Evolutionary conservation across 2,113 vertebrate species (phyloP), one percentile per base, ranked within the genome.

Genomic region (Clarias magur): DNA sequence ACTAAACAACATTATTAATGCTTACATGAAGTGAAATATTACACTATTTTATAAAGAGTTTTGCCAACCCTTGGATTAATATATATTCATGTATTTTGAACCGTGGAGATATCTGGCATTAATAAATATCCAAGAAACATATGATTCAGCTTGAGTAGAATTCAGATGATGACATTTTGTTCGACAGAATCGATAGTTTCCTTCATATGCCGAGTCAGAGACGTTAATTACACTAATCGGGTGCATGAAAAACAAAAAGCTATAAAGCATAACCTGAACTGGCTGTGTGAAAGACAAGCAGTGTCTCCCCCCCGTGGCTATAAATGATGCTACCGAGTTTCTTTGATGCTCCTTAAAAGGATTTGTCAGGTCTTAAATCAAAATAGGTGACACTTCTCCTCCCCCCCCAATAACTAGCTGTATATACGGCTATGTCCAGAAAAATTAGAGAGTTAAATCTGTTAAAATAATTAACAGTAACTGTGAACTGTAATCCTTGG

Each of bases 261-360:
- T 76, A 23, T 48, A n/a, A 48, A 82, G 30, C 19, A 84, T 84
- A 34, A 38, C 27, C 34, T 17, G 21, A 75, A 30, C 34, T 53
- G 70, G 34, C 23, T 60, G 6, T n/a, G 70, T 62, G 23, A 65
- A 65, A 34, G 10, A 34, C 67, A 17, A 56, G n/a, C 73, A 56
- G 42, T 0, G 6, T 79, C 84, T 63, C 84, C 84, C 42, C 27
- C 84, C 15, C 10, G 84, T 79, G 84, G 84, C 38, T n/a, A 75
- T 34, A 59, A 21, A 57, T 42, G 6, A 60, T 27, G 3, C 15
- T 23, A 30, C 16, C 21, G 25, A 13, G 42, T 30, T 54, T 63
- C 42, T 83, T 56, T 70, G 17, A 67, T 7, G 53, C 7, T 27
- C 15, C 75, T 53, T 3, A 76, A 53, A 42, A 6, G 42, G 42